A percentile compares a stretch with the other conserved stretches of the same genome.
phyloP scores from a whole-genome alignment of 1,140 invertebrate species.

The Pteromalus puparum region DNA sequence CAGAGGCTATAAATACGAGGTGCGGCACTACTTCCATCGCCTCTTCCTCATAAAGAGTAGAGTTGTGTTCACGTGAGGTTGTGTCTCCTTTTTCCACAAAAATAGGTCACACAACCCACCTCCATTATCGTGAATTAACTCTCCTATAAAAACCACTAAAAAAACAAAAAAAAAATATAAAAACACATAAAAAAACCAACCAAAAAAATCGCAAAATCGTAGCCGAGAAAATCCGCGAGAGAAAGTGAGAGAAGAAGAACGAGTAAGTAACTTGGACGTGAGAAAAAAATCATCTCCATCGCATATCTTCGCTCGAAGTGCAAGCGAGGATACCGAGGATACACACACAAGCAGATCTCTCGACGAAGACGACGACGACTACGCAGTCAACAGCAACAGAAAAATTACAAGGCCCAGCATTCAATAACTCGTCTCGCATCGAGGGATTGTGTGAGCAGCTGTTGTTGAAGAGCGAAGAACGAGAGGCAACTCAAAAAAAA shows the following conservation, averaged over 20 bases:
- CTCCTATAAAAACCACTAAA: slow-evolving; percentile 82
- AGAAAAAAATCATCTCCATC: slow-evolving; percentile 5
- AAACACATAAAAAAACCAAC: slow-evolving; percentile 69
- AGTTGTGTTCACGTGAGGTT: slow-evolving; percentile 79
- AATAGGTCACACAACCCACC: slow-evolving; percentile 89
- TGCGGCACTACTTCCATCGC: slow-evolving; percentile 66
- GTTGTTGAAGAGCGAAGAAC: slow-evolving; percentile 29
- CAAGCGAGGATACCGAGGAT: not conserved
- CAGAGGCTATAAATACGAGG: slow-evolving; percentile 70
- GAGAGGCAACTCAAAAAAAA: slow-evolving; percentile 50
- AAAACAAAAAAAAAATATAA: slow-evolving; percentile 80
- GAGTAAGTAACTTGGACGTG: slow-evolving; percentile 3
- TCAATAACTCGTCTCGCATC: slow-evolving; percentile 6
- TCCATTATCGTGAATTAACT: slow-evolving; percentile 84
- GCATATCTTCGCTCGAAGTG: not conserved
- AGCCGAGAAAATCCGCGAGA: slow-evolving; percentile 68
- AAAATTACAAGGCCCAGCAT: not conserved
- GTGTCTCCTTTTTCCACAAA: slow-evolving; percentile 74
- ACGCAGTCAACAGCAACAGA: not conserved
- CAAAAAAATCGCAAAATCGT: slow-evolving; percentile 74
- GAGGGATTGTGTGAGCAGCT: not conserved
- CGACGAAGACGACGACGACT: not conserved
- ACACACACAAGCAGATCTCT: not conserved
- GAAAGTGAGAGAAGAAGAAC: slow-evolving; percentile 28
- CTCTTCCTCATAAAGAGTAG: slow-evolving; percentile 79